Conservation (phyloP, 2,888 invertebrate species). For the Meganola albula region DNA sequence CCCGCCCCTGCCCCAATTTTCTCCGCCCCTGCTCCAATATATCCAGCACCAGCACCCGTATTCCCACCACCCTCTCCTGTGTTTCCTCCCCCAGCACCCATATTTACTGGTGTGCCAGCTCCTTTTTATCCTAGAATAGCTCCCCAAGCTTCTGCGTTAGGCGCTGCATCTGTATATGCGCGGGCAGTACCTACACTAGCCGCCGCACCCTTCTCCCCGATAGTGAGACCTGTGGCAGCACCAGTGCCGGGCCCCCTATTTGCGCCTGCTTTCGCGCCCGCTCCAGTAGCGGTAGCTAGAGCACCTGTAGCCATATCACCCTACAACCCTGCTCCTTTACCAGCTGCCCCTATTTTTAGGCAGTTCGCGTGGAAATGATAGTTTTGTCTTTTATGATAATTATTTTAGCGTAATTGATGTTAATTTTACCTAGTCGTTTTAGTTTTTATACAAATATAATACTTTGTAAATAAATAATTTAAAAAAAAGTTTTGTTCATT, state of each 20-base stretch:
- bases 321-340: conserved; percentile 44
- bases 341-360: conserved; percentile 43
- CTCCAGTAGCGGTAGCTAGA: conserved; percentile 42
- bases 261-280: conserved; percentile 36
- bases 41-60: conserved; percentile 24
- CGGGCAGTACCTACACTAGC: conserved; percentile 26
- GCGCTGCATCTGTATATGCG: conserved; percentile 31
- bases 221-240: conserved; percentile 37
- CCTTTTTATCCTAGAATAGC: conserved; percentile 27
- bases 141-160: conserved; percentile 26
- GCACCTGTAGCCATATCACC: conserved; percentile 35
- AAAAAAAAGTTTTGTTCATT: too few species aligned
- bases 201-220: conserved; percentile 43
- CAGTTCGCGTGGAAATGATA: conserved; percentile 64
- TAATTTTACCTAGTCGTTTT: conserved; percentile 24
- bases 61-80: conserved; percentile 19
- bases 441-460: conserved; percentile 33
- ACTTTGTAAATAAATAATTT: conserved; percentile 43
- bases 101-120: conserved; percentile 12
- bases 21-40: conserved; percentile 25
- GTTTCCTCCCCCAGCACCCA: conserved; percentile 22
- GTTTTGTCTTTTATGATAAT: conserved; percentile 33
- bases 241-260: conserved; percentile 34
- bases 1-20: conserved; percentile 27
- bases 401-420: conserved; percentile 30